Base-by-base conservation (phyloP, 2,113 vertebrate species). In the Pycnonotus jocosus region DNA sequence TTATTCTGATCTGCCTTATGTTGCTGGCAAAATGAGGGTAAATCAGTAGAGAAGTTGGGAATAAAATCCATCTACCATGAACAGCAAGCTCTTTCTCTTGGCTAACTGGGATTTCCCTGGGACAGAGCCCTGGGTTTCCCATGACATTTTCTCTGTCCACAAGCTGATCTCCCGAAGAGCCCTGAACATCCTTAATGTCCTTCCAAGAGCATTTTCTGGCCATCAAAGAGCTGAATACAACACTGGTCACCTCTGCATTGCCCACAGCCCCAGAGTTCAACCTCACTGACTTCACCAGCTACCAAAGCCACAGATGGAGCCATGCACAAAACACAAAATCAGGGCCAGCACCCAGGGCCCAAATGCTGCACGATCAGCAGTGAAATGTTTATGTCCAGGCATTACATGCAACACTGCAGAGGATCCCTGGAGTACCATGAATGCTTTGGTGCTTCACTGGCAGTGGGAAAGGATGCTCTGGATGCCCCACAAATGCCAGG, bases 1-100 rank as follows among this genome's bases (percentile, higher is more conserved):
- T 93, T 93, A 79, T 92, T 83, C 79, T 5, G 3, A 56, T 84
- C 90, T 60, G 92, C 90, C 90, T 91, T 81, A 93, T 81, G 89
- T 64, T 33, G 54, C 72, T 86, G 80, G 82, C 83, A 92, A 90
- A 83, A 90, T 28, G 71, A 90, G 71, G 48, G 88, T 81, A 84
- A 81, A 81, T 86, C 56, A 87, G 81, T 19, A 23, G 86, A 92
- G 68, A 44, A 76, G 91, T 38, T 89, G 69, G 65, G 69, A 92
- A 91, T 92, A 61, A 89, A 92, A 91, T 51, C 65, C 10, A 27
- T 64, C 77, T 73, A 53, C 65, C 44, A 78, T 31, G 48, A 84
- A 45, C 13, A 80, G 56, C 48, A 68, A 85, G 45, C 38, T 82
- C 60, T 56, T 70, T 58, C 47, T 81, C 69, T 60, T 40, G 61